Percentiles rank a stretch among this genome's conserved stretches.
phyloP scores from a whole-genome alignment of 2,113 vertebrate genomes.

The Centropristis striata region DNA sequence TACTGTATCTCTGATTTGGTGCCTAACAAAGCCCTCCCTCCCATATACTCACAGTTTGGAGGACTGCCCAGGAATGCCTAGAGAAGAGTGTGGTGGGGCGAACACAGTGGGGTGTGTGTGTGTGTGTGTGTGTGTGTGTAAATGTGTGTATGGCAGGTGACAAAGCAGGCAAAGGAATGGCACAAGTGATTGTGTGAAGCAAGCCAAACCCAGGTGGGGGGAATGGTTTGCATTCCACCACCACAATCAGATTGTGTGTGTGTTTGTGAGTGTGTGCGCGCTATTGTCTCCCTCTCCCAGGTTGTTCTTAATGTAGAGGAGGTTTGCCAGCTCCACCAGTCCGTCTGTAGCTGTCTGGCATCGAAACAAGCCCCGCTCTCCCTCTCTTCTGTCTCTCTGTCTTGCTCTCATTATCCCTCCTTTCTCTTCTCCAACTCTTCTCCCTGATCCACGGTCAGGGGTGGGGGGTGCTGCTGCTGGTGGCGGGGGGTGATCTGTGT shows the following conservation, averaged over 20 bases:
- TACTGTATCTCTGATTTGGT: slow-evolving; percentile 72
- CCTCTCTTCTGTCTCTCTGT: slow-evolving; percentile 59
- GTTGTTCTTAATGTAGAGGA: slow-evolving; percentile 64
- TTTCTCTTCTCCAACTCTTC: slow-evolving; percentile 76
- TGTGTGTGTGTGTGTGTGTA: slow-evolving; percentile 30
- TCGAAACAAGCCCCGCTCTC: slow-evolving; percentile 60
- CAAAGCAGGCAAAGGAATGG: slow-evolving; percentile 51
- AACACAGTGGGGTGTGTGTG: slow-evolving; percentile 43
- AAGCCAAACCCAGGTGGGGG: slow-evolving; percentile 65
- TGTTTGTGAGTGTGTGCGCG: slow-evolving; percentile 29
- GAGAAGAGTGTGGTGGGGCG: slow-evolving; percentile 59
- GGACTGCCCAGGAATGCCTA: slow-evolving; percentile 72
- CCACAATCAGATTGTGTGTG: slow-evolving; percentile 46
- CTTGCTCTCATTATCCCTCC: slow-evolving; percentile 82
- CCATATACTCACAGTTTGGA: slow-evolving; percentile 73
- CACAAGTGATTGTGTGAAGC: slow-evolving; percentile 50
- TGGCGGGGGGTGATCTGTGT: slow-evolving; percentile 63
- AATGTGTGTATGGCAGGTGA: slow-evolving; percentile 59
- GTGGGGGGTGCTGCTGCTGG: slow-evolving; percentile 34
- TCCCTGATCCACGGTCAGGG: slow-evolving; percentile 60
- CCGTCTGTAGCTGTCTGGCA: slow-evolving; percentile 71
- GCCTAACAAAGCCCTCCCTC: slow-evolving; percentile 67
- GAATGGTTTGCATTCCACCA: slow-evolving; percentile 63
- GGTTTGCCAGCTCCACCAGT: slow-evolving; percentile 66
- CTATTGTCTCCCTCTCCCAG: slow-evolving; percentile 70